phyloP scores from a whole-genome alignment of 2,888 invertebrate genomes.

The Conomelus anceps region DNA sequence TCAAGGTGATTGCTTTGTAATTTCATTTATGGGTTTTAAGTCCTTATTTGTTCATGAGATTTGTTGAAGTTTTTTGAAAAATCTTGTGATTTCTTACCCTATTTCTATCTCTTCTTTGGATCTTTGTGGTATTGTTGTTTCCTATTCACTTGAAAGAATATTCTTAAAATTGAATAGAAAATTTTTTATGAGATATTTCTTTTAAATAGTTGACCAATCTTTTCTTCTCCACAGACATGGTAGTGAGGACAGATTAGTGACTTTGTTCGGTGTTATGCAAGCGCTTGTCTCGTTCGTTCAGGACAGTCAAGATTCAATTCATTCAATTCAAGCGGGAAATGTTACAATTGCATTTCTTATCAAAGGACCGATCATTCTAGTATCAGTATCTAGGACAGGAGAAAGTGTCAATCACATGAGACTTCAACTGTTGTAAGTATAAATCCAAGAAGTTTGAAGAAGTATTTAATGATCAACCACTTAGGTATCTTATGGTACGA shows the following conservation, averaged over 20 bases:
- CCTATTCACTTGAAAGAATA: no score
- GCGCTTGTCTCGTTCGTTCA: slow-evolving; percentile 87
- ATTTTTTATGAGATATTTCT: no score
- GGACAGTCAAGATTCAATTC: slow-evolving; percentile 71
- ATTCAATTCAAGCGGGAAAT: slow-evolving; percentile 76
- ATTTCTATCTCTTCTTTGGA: slow-evolving; percentile 23
- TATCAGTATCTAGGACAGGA: slow-evolving; percentile 70
- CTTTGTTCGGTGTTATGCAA: slow-evolving; percentile 90
- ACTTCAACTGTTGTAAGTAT: slow-evolving; percentile 74
- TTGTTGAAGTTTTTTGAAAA: slow-evolving; percentile 2
- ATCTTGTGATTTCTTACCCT: neutral
- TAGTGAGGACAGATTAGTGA: slow-evolving; percentile 88
- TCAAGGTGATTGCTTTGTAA: slow-evolving; percentile 60
- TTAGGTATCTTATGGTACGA: no score
- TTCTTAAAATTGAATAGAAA: no score
- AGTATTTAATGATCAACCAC: no score
- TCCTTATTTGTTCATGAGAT: neutral
- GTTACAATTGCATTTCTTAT: slow-evolving; percentile 87
- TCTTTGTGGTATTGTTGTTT: no score
- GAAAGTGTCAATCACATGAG: slow-evolving; percentile 79
- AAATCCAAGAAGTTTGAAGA: slow-evolving; percentile 17
- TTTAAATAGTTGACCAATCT: no score
- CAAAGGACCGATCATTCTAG: slow-evolving; percentile 85
- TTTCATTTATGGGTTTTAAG: no score
- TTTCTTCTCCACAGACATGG: slow-evolving; percentile 73